Evolutionary conservation across 2,113 vertebrate species (phyloP).

Genomic region (Coturnix japonica): DNA sequence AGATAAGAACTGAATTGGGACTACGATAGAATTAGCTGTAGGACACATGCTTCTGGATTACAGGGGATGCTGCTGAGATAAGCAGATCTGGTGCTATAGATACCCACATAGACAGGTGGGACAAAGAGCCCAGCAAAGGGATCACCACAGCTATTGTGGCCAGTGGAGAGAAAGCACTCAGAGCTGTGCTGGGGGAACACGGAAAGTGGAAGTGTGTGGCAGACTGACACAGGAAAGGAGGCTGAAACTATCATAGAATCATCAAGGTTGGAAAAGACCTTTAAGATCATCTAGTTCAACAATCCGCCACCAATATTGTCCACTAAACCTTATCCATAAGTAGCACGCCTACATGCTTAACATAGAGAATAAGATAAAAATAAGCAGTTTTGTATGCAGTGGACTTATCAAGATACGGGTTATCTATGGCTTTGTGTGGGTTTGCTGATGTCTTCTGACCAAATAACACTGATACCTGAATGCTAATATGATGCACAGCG

Average conservation of each 20-base stretch:
- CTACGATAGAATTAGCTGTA: constrained; percentile 29
- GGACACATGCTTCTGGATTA: constrained; percentile 33
- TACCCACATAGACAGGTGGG: constrained; percentile 15
- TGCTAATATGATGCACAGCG: neutral
- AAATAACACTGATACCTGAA: neutral
- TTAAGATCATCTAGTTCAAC: too few species aligned
- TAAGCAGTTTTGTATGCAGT: neutral
- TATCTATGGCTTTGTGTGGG: neutral
- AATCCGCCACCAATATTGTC: too few species aligned
- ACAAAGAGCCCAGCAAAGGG: neutral
- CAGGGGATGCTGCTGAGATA: constrained; percentile 5
- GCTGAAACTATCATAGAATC: neutral
- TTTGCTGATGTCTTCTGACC: neutral
- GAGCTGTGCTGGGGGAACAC: neutral
- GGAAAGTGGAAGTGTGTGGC: neutral
- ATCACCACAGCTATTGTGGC: neutral
- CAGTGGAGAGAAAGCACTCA: neutral
- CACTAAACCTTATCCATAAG: too few species aligned
- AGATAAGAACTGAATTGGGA: constrained; percentile 42
- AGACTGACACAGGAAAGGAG: neutral
- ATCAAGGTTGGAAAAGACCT: too few species aligned
- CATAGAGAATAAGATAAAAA: neutral
- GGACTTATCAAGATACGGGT: neutral
- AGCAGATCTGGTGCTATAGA: neutral
- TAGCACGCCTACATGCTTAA: too few species aligned